Conservation (phyloP, 2,888 invertebrate species). For the Phrixothrix hirtus region DNA sequence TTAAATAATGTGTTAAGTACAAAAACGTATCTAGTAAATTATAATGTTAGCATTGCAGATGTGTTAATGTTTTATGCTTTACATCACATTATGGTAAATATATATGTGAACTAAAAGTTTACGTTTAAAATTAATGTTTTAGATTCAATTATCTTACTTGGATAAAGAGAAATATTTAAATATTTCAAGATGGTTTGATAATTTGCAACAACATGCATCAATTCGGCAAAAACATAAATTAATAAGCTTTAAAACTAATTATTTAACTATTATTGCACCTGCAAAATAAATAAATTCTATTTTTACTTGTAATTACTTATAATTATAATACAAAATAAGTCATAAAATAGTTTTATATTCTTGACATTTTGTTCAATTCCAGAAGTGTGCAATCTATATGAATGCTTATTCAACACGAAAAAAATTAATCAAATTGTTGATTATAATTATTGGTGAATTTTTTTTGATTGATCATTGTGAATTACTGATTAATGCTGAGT, state of each 20-base stretch:
- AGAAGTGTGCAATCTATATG: too few relatives aligned
- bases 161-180: constrained; percentile 72
- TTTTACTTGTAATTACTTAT: too few relatives aligned
- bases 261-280: constrained; percentile 45
- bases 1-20: constrained; percentile 60
- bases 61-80: constrained; percentile 70
- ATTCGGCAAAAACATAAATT: constrained; percentile 61
- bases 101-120: constrained; percentile 16
- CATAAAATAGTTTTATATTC: too few relatives aligned
- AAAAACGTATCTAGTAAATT: constrained; percentile 63
- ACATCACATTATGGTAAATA: constrained; percentile 67
- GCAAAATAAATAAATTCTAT: too few relatives aligned
- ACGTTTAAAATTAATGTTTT: constrained; percentile 47
- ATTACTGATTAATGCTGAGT: too few relatives aligned
- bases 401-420: too few relatives aligned
- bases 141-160: constrained; percentile 66
- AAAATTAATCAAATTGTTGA: too few relatives aligned
- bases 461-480: too few relatives aligned
- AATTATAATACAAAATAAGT: too few relatives aligned
- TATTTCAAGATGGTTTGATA: constrained; percentile 77
- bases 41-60: constrained; percentile 68
- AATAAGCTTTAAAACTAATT: constrained; percentile 57
- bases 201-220: constrained; percentile 70
- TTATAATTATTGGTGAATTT: too few relatives aligned
- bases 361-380: too few relatives aligned